Base-by-base conservation (phyloP, 2,888 invertebrate genomes). In the Pyrrhosoma nymphula region DNA sequence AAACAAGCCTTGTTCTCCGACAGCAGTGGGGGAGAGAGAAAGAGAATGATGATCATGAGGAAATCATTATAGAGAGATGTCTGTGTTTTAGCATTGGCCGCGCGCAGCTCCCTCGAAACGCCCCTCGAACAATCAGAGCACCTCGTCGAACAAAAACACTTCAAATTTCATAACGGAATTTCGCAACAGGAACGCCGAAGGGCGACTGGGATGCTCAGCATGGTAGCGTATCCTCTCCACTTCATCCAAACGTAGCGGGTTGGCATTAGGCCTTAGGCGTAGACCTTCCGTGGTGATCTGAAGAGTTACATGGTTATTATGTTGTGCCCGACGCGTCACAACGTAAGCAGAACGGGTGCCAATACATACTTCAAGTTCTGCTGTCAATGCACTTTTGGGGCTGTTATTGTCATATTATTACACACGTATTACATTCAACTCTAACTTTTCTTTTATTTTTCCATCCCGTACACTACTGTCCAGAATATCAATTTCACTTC, bases 81-180 rank as follows among this genome's bases (percentile, higher is more conserved):
- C 69, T 0, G 23, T 69, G n/a, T 23, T 69, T 69, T 69, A 23
- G 69, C 69, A n/a, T n/a, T 23, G 69, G 60, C 60, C 20, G 60
- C 60, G 3, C 23, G 69, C 69, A 69, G 69, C 69, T 69, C 26
- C 69, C 18, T 69, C 69, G 26, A 20, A 26, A 69, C 23, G 26
- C 26, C 69, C 69, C 23, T n/a, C 82, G 82, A 82, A 35, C 82
- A 82, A 82, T 82, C 82, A 82, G 82, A 35, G 82, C n/a, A 18
- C 75, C 35, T 12, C 6, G 75, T 14, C 35, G 35, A 82, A 82
- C n/a, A 82, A 82, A 82, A 30, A 26, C 20, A 26, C 69, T 35
- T 82, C 75, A 82, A 82, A 82, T 82, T 82, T 82, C 75, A 82
- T 82, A 30, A 82, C 75, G 75, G 75, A 82, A 82, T 30, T 30